Conservation (phyloP, 2,888 invertebrate species). For the Drosophila formosana region DNA sequence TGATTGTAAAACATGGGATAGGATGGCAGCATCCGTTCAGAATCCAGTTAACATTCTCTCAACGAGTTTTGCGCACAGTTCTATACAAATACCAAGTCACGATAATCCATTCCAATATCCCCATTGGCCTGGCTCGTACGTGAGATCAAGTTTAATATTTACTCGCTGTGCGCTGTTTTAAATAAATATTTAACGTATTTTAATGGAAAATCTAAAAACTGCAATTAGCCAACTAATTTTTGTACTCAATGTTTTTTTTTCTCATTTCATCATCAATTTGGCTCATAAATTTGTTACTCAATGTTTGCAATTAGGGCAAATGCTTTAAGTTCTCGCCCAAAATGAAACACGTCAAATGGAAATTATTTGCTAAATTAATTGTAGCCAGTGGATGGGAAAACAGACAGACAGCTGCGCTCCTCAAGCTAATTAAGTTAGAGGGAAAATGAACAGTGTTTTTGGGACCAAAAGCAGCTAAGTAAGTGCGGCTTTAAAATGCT, state of each 20-base stretch:
- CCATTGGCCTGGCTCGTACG: not conserved
- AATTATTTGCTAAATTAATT: conserved; percentile 36
- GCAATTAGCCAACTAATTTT: conserved; percentile 40
- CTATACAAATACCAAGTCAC: conserved; percentile 61
- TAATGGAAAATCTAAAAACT: conserved; percentile 65
- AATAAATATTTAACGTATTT: conserved; percentile 68
- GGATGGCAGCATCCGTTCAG: conserved; percentile 14
- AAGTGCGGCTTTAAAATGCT: conserved; percentile 12
- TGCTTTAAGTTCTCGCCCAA: conserved; percentile 30
- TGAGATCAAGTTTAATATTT: conserved; percentile 42
- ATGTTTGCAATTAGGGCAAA: conserved; percentile 18
- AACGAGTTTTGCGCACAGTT: conserved; percentile 7
- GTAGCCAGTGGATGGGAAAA: conserved; percentile 1
- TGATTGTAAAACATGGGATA: conserved; percentile 34
- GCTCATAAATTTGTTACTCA: conserved; percentile 3
- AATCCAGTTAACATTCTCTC: conserved; percentile 17
- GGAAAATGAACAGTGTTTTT: conserved; percentile 27
- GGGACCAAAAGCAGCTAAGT: conserved; percentile 6
- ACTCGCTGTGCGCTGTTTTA: conserved; percentile 39
- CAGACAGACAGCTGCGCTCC: conserved; percentile 9
- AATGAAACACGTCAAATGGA: conserved; percentile 29
- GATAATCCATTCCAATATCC: conserved; percentile 38
- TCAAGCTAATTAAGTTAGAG: conserved; percentile 57
- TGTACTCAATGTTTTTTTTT: not conserved
- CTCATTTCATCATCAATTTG: conserved; percentile 16